A percentile compares a stretch with the other conserved stretches of the same genome.
phyloP scores from a whole-genome alignment of 1,140 invertebrate species.

The Drosophila micromelanica region DNA sequence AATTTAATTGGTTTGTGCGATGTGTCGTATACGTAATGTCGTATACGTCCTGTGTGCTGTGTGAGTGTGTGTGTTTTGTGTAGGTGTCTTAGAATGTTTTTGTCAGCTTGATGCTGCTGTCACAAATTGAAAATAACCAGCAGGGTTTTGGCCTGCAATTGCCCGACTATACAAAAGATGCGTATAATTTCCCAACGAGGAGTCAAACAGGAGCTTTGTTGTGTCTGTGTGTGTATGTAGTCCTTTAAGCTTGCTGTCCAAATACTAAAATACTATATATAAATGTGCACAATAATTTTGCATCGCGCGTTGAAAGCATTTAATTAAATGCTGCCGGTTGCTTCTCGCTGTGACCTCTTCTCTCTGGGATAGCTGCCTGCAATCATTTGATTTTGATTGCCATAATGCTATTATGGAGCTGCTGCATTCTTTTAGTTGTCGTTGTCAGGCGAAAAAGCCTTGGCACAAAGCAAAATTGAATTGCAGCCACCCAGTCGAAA shows the following conservation, averaged over 20 bases:
- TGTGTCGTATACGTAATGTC: conserved; percentile 48
- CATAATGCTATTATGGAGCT: conserved; percentile 33
- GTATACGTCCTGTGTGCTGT: not conserved
- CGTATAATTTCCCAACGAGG: conserved; percentile 39
- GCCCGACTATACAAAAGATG: conserved; percentile 41
- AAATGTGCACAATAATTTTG: conserved; percentile 29
- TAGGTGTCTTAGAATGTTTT: conserved; percentile 21
- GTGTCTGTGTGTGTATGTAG: conserved; percentile 4
- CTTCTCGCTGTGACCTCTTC: not conserved
- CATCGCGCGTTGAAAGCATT: conserved; percentile 29
- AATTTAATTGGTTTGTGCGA: conserved; percentile 57
- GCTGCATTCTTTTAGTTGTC: not conserved
- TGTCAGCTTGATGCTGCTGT: conserved; percentile 37
- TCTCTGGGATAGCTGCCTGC: not conserved
- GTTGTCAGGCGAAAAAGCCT: conserved; percentile 32
- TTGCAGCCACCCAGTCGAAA: conserved; percentile 4
- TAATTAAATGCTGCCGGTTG: conserved; percentile 27
- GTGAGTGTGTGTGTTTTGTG: not conserved
- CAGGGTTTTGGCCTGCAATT: conserved; percentile 24
- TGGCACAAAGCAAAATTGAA: conserved; percentile 45
- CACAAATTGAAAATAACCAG: conserved; percentile 49
- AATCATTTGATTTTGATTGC: conserved; percentile 42
- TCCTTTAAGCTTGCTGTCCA: not conserved
- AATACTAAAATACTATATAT: conserved; percentile 3
- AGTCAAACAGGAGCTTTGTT: conserved; percentile 10